Evolutionary conservation across 2,113 vertebrate species (phyloP).

Genomic region (Oryzias curvinotus): DNA sequence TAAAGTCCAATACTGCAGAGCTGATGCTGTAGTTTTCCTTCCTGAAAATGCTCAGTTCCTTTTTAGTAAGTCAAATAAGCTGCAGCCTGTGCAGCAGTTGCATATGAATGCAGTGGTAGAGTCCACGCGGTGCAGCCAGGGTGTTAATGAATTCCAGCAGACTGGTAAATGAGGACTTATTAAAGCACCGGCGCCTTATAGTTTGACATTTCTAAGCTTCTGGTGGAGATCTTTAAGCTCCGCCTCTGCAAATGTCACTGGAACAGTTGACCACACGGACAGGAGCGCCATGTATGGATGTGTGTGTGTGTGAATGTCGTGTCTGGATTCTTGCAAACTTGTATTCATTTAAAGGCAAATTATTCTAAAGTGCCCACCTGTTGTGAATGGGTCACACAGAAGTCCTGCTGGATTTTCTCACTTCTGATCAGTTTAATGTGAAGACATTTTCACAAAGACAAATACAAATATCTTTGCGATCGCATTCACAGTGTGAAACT

Average conservation of each 20-base stretch:
- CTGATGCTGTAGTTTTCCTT: no score
- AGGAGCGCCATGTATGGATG: constrained; percentile 31
- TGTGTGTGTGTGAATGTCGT: no score
- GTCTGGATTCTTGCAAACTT: no score
- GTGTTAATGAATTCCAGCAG: constrained; percentile 72
- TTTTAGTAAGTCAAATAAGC: not conserved
- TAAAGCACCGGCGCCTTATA: constrained; percentile 57
- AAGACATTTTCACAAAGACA: no score
- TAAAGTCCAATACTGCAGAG: no score
- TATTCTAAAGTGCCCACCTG: no score
- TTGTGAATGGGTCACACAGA: no score
- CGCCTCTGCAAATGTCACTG: constrained; percentile 67
- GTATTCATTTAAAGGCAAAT: no score
- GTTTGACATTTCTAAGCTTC: constrained; percentile 70
- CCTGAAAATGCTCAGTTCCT: not conserved
- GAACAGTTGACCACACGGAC: constrained; percentile 46
- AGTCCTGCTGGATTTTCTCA: no score
- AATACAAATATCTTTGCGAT: no score
- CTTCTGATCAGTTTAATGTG: no score
- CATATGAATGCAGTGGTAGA: constrained; percentile 47
- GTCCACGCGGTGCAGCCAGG: constrained; percentile 49
- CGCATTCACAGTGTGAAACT: no score
- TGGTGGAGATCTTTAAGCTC: constrained; percentile 61
- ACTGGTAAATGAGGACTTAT: constrained; percentile 71
- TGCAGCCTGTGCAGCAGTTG: constrained; percentile 25